Evolutionary conservation across 2,113 vertebrate genomes (phyloP).

Genomic region (Pimephales promelas): DNA sequence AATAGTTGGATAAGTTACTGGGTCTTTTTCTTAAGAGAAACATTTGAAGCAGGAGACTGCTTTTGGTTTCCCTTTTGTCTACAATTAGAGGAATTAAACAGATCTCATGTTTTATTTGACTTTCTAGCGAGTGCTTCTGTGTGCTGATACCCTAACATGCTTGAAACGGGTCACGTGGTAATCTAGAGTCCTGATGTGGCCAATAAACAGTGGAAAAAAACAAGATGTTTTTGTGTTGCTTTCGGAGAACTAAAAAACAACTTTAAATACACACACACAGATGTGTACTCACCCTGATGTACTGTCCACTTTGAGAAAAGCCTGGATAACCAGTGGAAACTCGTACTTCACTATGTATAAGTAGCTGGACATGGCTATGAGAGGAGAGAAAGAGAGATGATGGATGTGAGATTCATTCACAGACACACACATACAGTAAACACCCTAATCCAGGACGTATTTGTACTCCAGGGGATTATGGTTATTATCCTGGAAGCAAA

Average conservation of each 20-base stretch:
- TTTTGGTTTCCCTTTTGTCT: neutral
- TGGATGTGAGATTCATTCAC: neutral
- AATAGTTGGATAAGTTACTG: neutral
- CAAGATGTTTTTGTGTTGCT: neutral
- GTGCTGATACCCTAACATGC: neutral
- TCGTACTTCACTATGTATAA: conserved; percentile 97
- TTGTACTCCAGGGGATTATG: conserved; percentile 3
- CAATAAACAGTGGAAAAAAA: conserved; percentile 8
- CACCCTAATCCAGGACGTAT: conserved; percentile 31
- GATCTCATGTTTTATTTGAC: neutral
- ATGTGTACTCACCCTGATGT: conserved; percentile 71
- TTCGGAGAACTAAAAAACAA: neutral
- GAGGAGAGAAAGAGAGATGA: conserved; percentile 28
- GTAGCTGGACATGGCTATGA: conserved; percentile 94
- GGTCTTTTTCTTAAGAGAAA: neutral
- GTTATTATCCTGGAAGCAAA: conserved; percentile 47
- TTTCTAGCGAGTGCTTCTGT: neutral
- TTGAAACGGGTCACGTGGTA: neutral
- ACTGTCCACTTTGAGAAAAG: conserved; percentile 74
- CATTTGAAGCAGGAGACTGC: neutral
- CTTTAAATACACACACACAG: neutral
- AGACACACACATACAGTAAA: conserved; percentile 5
- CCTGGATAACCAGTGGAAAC: conserved; percentile 90
- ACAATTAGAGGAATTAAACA: neutral
- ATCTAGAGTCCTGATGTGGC: neutral